Evolutionary conservation across 2,113 vertebrate genomes (phyloP).

Genomic region (Laterallus jamaicensis): DNA sequence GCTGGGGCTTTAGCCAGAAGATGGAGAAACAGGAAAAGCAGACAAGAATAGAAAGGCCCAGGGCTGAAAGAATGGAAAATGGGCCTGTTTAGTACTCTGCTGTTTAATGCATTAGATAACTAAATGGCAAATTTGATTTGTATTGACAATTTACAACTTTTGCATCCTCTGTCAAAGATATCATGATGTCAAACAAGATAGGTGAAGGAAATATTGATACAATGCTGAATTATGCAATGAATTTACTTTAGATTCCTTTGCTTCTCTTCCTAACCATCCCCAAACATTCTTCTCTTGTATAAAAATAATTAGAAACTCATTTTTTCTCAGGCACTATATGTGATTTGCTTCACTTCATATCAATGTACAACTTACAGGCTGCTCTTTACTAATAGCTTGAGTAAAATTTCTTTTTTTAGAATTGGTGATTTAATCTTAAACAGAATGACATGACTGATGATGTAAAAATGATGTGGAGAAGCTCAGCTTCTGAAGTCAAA

Average conservation of each 20-base stretch:
- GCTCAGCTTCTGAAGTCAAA: not conserved
- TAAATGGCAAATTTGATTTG: not conserved
- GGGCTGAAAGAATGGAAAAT: not conserved
- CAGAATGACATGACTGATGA: not conserved
- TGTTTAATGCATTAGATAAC: not conserved
- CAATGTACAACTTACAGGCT: not conserved
- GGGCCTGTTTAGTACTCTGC: not conserved
- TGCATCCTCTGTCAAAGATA: not conserved
- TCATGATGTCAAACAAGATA: not conserved
- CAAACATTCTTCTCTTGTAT: not conserved
- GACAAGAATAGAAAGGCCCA: not conserved
- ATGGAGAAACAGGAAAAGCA: not conserved
- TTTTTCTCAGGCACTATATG: not conserved
- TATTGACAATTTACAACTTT: not conserved
- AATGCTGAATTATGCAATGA: not conserved
- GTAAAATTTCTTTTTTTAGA: not conserved
- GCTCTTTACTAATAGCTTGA: not conserved
- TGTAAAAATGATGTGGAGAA: not conserved
- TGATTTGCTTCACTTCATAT: not conserved
- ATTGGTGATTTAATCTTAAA: not conserved
- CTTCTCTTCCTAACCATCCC: not conserved
- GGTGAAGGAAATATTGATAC: not conserved
- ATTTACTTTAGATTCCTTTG: not conserved
- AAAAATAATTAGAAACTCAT: slow-evolving; percentile 9
- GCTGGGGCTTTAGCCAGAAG: not conserved